A percentile compares a stretch with the other conserved stretches of the same genome.
phyloP scores from a whole-genome alignment of 2,113 vertebrate genomes.

The Lepus americanus region DNA sequence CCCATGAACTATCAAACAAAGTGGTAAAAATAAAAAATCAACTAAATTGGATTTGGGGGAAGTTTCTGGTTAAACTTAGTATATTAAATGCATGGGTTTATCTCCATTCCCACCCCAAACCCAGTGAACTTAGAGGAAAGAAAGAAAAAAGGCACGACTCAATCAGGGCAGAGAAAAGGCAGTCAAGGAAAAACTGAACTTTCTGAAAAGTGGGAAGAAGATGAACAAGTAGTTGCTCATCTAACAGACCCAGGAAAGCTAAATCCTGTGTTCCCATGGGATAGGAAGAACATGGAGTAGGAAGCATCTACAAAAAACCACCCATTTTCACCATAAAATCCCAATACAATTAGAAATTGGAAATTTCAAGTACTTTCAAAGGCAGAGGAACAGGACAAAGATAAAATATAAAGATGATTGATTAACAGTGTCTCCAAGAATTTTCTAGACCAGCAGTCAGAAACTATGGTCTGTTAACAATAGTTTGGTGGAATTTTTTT shows the following conservation, averaged over 20 bases:
- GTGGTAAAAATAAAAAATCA: slow-evolving; percentile 76
- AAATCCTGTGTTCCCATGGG: neutral
- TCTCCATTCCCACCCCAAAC: slow-evolving; percentile 31
- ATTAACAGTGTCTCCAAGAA: neutral
- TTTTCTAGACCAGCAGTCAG: neutral
- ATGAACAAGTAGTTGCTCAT: neutral
- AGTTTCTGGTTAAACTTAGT: slow-evolving; percentile 75
- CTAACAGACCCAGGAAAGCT: neutral
- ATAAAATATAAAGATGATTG: neutral
- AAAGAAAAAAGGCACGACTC: neutral
- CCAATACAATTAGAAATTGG: neutral
- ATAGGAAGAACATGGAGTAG: neutral
- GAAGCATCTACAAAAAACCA: neutral
- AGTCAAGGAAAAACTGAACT: neutral
- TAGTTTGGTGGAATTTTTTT: too few species aligned
- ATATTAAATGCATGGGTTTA: slow-evolving; percentile 72
- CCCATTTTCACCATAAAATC: slow-evolving; percentile 38
- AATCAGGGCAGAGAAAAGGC: neutral
- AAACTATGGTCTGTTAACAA: neutral
- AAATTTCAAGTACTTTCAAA: slow-evolving; percentile 43
- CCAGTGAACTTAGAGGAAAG: slow-evolving; percentile 20
- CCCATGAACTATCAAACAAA: slow-evolving; percentile 75
- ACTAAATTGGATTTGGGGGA: slow-evolving; percentile 67
- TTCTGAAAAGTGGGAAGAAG: slow-evolving; percentile 49
- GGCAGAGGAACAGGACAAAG: neutral